Percentiles rank a stretch among this genome's conserved stretches.
phyloP scores from a whole-genome alignment of 2,888 invertebrate genomes.

The Acanthacorydalis orientalis region DNA sequence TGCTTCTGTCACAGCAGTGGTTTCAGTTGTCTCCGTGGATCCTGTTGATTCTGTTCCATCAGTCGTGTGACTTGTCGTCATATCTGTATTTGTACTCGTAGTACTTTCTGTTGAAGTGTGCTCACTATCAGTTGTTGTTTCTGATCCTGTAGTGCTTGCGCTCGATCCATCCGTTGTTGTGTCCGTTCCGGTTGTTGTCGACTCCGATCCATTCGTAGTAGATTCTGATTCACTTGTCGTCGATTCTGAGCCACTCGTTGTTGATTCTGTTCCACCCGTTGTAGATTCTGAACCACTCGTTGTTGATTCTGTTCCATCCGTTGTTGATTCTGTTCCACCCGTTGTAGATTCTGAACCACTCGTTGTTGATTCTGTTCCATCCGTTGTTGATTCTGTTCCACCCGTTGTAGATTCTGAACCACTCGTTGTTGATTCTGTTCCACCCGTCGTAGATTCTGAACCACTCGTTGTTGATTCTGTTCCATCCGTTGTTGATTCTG shows the following conservation, averaged over 20 bases:
- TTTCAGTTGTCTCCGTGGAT: background rate
- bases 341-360: conserved; percentile 7
- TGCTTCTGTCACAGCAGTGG: background rate
- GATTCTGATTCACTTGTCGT: conserved; percentile 9
- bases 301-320: conserved; percentile 2
- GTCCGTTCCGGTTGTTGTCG: conserved; percentile 11
- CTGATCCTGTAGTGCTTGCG: conserved; percentile 7
- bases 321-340: conserved; percentile 8
- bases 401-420: background rate
- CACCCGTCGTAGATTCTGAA: conserved; percentile 13
- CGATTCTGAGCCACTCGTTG: conserved; percentile 8
- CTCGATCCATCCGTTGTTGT: conserved; percentile 12
- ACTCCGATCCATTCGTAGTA: conserved; percentile 9
- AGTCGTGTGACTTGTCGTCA: conserved; percentile 6
- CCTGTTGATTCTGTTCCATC: conserved; percentile 1
- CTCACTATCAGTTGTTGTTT: conserved; percentile 4
- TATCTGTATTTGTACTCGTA: background rate
- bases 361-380: conserved; percentile 10
- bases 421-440: conserved; percentile 13
- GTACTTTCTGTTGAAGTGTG: background rate
- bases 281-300: conserved; percentile 12
- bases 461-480: background rate
- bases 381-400: conserved; percentile 1
- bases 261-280: conserved; percentile 4
- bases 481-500: conserved; percentile 6